These are phyloP conservation scores for Patella pellucida DNA, from an alignment of 2,888 invertebrate genomes.

Conservation along the genomic window DNA sequence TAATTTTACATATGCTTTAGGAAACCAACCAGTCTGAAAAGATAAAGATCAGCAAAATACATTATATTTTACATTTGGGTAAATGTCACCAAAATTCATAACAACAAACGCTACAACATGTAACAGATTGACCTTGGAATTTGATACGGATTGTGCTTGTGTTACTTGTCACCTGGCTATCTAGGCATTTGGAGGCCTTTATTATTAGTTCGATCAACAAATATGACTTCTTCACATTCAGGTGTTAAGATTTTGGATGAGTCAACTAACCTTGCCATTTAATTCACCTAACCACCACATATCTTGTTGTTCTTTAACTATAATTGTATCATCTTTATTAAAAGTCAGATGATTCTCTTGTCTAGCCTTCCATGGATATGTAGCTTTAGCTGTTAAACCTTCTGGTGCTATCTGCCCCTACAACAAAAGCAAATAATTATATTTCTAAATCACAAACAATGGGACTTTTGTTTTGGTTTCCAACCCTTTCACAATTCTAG, in stretches of 20 bases:
- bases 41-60: not conserved
- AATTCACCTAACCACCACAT: conserved; percentile 79
- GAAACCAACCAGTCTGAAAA: conserved; percentile 76
- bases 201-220: no score
- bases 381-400: conserved; percentile 73
- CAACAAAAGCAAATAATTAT: conserved; percentile 7
- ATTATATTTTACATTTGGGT: no score
- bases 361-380: conserved; percentile 77
- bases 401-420: conserved; percentile 70
- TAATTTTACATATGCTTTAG: conserved; percentile 75
- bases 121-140: no score
- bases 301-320: conserved; percentile 77
- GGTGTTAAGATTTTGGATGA: no score
- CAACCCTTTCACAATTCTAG: no score
- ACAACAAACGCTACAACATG: no score
- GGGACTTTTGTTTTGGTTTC: not conserved
- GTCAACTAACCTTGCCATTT: conserved; percentile 68
- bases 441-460: not conserved
- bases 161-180: no score
- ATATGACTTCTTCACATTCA: no score
- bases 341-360: conserved; percentile 77
- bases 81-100: no score
- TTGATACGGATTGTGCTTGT: no score
- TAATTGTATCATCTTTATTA: conserved; percentile 76
- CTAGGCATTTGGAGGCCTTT: no score